Base-by-base conservation (phyloP, 2,888 invertebrate species). In the Tromatobia lineatoria region DNA sequence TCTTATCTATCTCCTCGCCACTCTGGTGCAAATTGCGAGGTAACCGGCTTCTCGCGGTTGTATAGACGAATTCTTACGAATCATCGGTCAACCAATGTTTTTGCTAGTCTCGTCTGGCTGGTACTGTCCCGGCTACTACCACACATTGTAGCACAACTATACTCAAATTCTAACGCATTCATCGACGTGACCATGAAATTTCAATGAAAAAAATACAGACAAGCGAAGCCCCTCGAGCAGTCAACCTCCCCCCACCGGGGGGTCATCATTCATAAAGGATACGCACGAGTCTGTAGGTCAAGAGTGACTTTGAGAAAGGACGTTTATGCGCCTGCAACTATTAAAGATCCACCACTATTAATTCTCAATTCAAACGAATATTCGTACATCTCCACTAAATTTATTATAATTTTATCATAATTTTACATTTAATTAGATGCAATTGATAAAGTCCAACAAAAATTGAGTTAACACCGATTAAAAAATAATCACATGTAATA, bases 261-360 rank as follows among this genome's bases (percentile, higher is more conserved):
- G 64, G 71, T 76, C 64, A 80, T 76, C 66, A 71, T 74, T 79
- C 78, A 70, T 64, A 70, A 50, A 25, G 15, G 80, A 80, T 67
- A 71, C 57, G 64, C 42, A 64, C 3, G 76, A n/a, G 77, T 81
- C 80, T 84, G 83, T 73, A 84, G 83, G 83, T 84, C 81, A 78
- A 54, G 29, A 81, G 70, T 69, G 73, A 84, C 80, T 77, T 84
- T 80, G 42, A 47, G 73, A 83, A 70, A 47, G 38, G 77, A 67
- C 81, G 69, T 71, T 83, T 77, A 77, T 84, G 47, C 76, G 57
- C 20, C 34, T 73, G 20, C 67, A 57, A 38, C n/a, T n/a, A n/a
- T n/a, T n/a, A 61, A 61, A 18, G 61, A 61, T 61, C 18, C n/a
- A n/a, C n/a, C 10, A 8, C 10, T 10, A 10, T 38, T 38, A 38